A percentile compares a stretch with the other conserved stretches of the same genome.
phyloP scores from a whole-genome alignment of 2,797 vertebrate genomes.

The Leptodactylus fallax region DNA sequence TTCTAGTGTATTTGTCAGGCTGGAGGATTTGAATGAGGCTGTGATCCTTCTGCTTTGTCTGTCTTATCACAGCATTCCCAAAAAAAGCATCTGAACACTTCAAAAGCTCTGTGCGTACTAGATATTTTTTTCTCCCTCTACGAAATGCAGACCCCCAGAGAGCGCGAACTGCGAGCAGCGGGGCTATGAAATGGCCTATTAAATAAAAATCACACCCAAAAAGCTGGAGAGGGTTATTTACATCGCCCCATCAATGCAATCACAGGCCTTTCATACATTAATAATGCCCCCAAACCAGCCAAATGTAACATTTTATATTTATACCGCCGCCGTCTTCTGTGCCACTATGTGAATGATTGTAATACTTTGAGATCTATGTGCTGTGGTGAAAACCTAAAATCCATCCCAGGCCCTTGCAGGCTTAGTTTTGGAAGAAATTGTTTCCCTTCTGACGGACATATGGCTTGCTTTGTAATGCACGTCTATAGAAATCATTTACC shows the following conservation, averaged over 20 bases:
- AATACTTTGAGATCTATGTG: background rate
- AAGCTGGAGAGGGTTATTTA: background rate
- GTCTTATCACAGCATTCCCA: constrained; percentile 14
- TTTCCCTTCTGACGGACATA: background rate
- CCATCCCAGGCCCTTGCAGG: background rate
- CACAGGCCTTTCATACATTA: constrained; percentile 24
- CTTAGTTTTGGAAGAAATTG: background rate
- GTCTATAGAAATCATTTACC: background rate
- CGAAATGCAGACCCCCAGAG: background rate
- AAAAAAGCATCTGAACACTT: constrained; percentile 28
- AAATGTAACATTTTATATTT: constrained; percentile 15
- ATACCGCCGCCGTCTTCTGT: background rate
- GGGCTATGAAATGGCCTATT: constrained; percentile 25
- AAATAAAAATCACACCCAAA: background rate
- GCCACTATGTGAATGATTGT: background rate
- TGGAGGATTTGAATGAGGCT: constrained; percentile 5
- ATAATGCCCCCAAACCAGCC: background rate
- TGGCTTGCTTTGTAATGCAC: background rate
- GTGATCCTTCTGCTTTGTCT: constrained; percentile 30
- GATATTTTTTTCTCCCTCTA: background rate
- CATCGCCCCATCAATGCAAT: constrained; percentile 21
- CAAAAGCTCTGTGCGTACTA: constrained; percentile 22
- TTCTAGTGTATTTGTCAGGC: constrained; percentile 33
- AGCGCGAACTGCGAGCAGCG: background rate
- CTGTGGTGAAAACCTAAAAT: background rate